A percentile compares a stretch with the other conserved stretches of the same genome.
Evolutionary conservation across 37 sponge, comb jelly and placozoan species (phyloP).

Genomic region (Halichondria panicea): DNA sequence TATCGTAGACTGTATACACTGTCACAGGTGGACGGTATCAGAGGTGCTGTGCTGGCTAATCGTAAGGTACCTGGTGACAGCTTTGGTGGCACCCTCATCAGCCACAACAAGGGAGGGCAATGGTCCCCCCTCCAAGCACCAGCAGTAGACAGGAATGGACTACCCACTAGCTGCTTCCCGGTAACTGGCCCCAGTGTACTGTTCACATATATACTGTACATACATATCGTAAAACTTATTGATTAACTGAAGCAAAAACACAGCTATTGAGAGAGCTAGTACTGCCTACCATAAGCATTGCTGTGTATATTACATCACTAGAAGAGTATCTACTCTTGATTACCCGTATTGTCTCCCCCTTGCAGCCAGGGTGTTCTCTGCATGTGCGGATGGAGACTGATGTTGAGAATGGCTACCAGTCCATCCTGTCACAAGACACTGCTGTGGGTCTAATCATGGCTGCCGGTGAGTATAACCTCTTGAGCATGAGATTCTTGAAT

Average conservation of each 20-base stretch:
- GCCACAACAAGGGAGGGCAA: slow-evolving; percentile 74
- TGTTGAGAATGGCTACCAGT: slow-evolving; percentile 21
- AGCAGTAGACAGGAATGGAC: slow-evolving; percentile 1
- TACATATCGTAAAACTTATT: no score
- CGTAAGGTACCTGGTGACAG: background rate
- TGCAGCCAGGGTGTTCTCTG: slow-evolving; percentile 65
- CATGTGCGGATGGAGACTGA: slow-evolving; percentile 70
- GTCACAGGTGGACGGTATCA: slow-evolving; percentile 58
- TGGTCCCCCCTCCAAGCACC: slow-evolving; percentile 70
- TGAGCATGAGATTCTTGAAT: no score
- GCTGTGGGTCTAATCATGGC: slow-evolving; percentile 71
- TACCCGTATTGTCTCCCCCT: background rate
- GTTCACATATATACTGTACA: no score
- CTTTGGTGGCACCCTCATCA: slow-evolving; percentile 44
- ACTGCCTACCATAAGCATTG: no score
- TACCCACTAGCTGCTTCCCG: slow-evolving; percentile 31
- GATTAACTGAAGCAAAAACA: no score
- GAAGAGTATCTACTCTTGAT: background rate
- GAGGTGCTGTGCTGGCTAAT: slow-evolving; percentile 71
- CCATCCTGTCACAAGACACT: slow-evolving; percentile 61
- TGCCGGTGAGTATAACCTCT: slow-evolving; percentile 54
- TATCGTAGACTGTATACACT: no score
- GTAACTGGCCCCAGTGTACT: no score
- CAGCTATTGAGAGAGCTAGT: no score
- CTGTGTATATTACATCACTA: no score